These are phyloP conservation scores for Oncorhynchus nerka DNA, from an alignment of 2,113 vertebrate genomes.

Conservation along the genomic window DNA sequence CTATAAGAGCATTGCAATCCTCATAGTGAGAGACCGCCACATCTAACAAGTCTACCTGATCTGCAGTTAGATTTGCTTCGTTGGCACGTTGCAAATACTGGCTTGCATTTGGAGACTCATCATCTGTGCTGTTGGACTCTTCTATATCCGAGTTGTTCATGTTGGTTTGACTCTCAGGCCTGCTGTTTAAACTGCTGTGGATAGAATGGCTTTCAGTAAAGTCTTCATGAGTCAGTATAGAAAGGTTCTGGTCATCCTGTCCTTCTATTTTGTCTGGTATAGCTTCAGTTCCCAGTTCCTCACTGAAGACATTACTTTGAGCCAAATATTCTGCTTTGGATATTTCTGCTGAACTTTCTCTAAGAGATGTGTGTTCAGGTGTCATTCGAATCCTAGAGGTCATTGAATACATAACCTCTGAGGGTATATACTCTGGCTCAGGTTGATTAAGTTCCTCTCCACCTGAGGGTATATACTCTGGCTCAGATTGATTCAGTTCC, in stretches of 20 bases:
- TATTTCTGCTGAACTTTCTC: neutral
- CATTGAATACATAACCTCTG: neutral
- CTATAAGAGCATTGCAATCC: slow-evolving; percentile 7
- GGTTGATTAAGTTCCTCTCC: too few species aligned
- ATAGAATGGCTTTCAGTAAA: slow-evolving; percentile 29
- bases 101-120: slow-evolving; percentile 52
- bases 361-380: slow-evolving; percentile 1
- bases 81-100: slow-evolving; percentile 33
- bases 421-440: too few species aligned
- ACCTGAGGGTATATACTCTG: too few species aligned
- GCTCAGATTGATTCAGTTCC: too few species aligned
- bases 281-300: slow-evolving; percentile 8
- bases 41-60: slow-evolving; percentile 19
- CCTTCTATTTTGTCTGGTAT: slow-evolving; percentile 23
- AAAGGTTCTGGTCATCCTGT: slow-evolving; percentile 36
- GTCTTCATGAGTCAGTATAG: slow-evolving; percentile 44
- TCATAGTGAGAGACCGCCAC: neutral
- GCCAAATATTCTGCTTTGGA: neutral
- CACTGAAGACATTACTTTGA: neutral
- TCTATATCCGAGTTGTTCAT: slow-evolving; percentile 34
- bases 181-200: slow-evolving; percentile 31
- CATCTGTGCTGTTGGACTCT: slow-evolving; percentile 41
- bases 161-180: slow-evolving; percentile 19
- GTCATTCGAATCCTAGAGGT: neutral
- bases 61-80: neutral